Percentiles rank a stretch among this genome's conserved stretches.
Conservation (phyloP, 2,797 vertebrate genomes). For the Argyrosomus regius region DNA sequence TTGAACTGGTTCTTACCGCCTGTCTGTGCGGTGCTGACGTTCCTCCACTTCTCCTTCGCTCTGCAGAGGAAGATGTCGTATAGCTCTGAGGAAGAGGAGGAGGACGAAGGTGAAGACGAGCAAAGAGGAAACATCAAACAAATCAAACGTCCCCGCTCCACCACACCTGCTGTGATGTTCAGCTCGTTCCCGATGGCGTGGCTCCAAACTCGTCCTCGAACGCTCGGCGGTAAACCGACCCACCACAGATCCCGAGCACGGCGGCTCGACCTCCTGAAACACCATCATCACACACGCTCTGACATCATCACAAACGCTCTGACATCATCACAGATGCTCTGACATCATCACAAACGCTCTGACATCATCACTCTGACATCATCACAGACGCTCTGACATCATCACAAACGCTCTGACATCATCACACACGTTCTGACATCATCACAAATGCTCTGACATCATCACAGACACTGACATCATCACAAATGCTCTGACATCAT, state of each 20-base stretch:
- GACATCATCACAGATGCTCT: no score
- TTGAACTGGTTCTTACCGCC: neutral
- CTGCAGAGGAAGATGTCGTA: slow-evolving; percentile 35
- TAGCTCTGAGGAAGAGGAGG: slow-evolving; percentile 27
- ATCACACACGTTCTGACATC: no score
- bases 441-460: no score
- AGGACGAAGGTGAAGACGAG: neutral
- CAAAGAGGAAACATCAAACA: neutral
- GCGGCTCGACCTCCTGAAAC: slow-evolving; percentile 9
- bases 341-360: no score
- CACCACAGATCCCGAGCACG: slow-evolving; percentile 28
- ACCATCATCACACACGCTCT: neutral
- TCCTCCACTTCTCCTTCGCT: slow-evolving; percentile 19
- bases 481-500: no score
- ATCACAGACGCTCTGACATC: no score
- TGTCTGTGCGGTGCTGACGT: neutral
- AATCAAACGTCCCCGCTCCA: no score
- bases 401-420: no score
- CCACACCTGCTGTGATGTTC: slow-evolving; percentile 24
- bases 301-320: neutral
- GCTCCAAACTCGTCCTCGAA: slow-evolving; percentile 26
- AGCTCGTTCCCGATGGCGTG: slow-evolving; percentile 23
- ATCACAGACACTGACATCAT: no score
- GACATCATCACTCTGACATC: no score
- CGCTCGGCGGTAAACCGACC: slow-evolving; percentile 29